Evolutionary conservation across 2,113 vertebrate species (phyloP).

Genomic region (Oreochromis tanganicae): DNA sequence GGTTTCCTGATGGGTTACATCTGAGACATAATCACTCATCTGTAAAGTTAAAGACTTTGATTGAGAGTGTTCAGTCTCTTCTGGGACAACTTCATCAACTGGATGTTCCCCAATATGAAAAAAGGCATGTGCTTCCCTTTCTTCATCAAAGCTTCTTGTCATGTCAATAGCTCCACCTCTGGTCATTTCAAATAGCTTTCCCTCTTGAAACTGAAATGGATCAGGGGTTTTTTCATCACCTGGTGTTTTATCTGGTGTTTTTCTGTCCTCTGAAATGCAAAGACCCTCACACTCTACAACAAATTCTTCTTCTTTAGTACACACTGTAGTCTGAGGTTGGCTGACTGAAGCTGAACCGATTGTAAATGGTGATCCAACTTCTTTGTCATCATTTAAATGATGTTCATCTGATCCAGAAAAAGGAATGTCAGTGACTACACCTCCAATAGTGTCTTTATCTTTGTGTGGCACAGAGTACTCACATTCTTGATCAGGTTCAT

Average conservation of each 20-base stretch:
- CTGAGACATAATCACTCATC: not conserved
- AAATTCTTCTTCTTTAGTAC: not conserved
- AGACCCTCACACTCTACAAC: not conserved
- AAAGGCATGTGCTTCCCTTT: constrained; percentile 78
- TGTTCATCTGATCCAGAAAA: not conserved
- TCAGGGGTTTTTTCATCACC: constrained; percentile 79
- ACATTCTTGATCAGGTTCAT: not conserved
- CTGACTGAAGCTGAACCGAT: not conserved
- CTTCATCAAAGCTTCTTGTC: constrained; percentile 86
- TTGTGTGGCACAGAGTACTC: not conserved
- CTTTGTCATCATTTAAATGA: not conserved
- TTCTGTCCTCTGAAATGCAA: constrained; percentile 73
- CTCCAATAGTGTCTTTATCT: not conserved
- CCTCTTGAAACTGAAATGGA: constrained; percentile 94
- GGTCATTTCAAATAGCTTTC: constrained; percentile 98
- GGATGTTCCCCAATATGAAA: constrained; percentile 79
- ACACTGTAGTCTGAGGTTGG: not conserved
- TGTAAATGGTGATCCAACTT: not conserved
- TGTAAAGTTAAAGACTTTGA: not conserved
- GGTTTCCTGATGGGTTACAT: not conserved
- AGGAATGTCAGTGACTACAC: not conserved
- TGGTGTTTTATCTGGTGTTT: constrained; percentile 79
- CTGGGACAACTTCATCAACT: constrained; percentile 32
- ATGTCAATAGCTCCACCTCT: constrained; percentile 96
- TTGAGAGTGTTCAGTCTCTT: not conserved